These are phyloP conservation scores for Drosophila yooni DNA, from an alignment of 2,888 invertebrate genomes.

Conservation along the genomic window DNA sequence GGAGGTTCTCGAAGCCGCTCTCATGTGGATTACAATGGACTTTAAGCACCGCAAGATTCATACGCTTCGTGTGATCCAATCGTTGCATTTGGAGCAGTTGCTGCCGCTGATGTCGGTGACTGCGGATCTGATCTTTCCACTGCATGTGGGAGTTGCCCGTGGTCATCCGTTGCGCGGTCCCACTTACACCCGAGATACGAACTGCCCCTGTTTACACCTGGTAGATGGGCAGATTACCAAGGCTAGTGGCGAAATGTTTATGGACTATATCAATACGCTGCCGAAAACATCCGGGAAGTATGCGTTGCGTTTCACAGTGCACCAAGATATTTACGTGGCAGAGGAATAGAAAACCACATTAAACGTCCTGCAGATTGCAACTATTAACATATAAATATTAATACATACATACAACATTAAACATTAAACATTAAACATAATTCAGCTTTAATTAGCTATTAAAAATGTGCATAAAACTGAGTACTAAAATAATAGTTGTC, in stretches of 20 bases:
- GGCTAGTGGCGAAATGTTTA: neutral
- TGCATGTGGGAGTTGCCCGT: neutral
- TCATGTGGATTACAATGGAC: constrained; percentile 6
- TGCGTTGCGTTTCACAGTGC: neutral
- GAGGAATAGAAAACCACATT: neutral
- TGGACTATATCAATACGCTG: neutral
- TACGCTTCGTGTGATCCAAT: neutral
- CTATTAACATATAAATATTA: neutral
- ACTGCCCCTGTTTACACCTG: neutral
- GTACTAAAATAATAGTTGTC: neutral
- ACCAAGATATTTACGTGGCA: too few species aligned
- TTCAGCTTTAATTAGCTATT: neutral
- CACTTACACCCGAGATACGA: constrained; percentile 5
- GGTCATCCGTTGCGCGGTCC: neutral
- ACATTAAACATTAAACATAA: too few species aligned
- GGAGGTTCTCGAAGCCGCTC: constrained; percentile 9
- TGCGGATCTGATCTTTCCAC: neutral
- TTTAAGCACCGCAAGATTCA: neutral
- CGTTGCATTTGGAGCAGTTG: constrained; percentile 11
- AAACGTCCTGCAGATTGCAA: neutral
- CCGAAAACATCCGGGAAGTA: neutral
- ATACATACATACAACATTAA: too few species aligned
- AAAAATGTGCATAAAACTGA: neutral
- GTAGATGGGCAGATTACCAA: neutral
- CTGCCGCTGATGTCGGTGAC: neutral